phyloP scores from a whole-genome alignment of 2,113 vertebrate genomes.

The Perognathus longimembris region DNA sequence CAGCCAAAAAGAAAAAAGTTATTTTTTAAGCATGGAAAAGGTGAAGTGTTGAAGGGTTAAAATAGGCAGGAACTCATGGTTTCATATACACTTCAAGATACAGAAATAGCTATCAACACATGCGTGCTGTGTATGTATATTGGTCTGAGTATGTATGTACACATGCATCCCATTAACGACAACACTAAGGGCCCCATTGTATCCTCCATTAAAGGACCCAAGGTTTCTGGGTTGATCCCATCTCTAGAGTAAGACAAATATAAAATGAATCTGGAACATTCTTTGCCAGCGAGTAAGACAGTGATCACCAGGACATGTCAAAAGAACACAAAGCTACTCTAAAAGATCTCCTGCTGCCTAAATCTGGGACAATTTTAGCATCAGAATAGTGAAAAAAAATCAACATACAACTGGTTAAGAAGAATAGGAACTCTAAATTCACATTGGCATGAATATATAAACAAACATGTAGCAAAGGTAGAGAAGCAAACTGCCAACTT shows the following conservation, averaged over 20 bases:
- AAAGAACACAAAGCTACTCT: background rate
- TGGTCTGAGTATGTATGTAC: too few relatives aligned
- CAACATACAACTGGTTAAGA: background rate
- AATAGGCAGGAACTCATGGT: slow-evolving; percentile 1
- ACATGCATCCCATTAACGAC: too few relatives aligned
- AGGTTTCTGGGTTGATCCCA: background rate
- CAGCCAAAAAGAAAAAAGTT: too few relatives aligned
- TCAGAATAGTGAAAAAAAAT: background rate
- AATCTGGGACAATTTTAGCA: background rate
- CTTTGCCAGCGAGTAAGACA: slow-evolving; percentile 30
- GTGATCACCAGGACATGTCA: background rate
- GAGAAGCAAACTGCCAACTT: background rate
- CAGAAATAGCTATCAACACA: background rate
- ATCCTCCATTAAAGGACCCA: background rate
- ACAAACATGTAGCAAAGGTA: background rate
- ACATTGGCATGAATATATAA: background rate
- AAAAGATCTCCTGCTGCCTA: background rate
- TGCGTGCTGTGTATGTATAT: background rate
- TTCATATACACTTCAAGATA: background rate
- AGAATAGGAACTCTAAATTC: background rate
- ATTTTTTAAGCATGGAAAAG: background rate
- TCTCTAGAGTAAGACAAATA: background rate
- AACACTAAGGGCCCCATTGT: background rate
- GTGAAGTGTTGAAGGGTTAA: slow-evolving; percentile 12
- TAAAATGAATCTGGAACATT: background rate